A percentile compares a stretch with the other conserved stretches of the same genome.
phyloP scores from a whole-genome alignment of 2,797 vertebrate genomes.

The Spinibarbus caldwelli region DNA sequence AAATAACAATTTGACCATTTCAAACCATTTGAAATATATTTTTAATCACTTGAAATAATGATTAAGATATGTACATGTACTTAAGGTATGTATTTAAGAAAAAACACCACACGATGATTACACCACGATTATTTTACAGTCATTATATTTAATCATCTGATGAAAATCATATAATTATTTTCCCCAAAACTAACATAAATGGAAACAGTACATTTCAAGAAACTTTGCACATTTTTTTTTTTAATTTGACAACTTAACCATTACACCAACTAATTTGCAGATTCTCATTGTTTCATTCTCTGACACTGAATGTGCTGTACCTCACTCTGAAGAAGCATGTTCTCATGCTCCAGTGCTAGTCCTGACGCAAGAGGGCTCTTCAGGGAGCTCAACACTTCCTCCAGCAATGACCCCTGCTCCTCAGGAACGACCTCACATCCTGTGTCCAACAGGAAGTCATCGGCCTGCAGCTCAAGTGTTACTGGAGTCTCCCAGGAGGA shows the following conservation, averaged over 20 bases:
- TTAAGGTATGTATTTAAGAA: no score
- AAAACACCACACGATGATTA: no score
- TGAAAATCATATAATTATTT: neutral
- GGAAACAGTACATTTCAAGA: neutral
- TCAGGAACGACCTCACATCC: slow-evolving; percentile 57
- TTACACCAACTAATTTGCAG: neutral
- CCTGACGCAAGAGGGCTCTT: slow-evolving; percentile 71
- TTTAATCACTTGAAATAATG: no score
- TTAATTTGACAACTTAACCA: no score
- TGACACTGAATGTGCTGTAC: slow-evolving; percentile 1
- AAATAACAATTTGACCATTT: no score
- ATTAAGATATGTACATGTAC: no score
- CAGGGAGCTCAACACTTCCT: slow-evolving; percentile 79
- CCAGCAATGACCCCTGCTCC: slow-evolving; percentile 74
- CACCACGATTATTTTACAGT: neutral
- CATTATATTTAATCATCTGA: neutral
- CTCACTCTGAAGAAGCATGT: slow-evolving; percentile 45
- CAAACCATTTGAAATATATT: no score
- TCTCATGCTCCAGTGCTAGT: slow-evolving; percentile 60
- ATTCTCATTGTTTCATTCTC: neutral
- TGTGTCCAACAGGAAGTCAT: slow-evolving; percentile 63
- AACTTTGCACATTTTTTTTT: neutral
- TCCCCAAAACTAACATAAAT: neutral
- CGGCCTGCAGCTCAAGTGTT: slow-evolving; percentile 54
- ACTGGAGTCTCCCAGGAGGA: slow-evolving; percentile 58